Percentiles rank a stretch among this genome's conserved stretches.
Conservation (phyloP, 1,140 invertebrate genomes). For the Drosophila triauraria region DNA sequence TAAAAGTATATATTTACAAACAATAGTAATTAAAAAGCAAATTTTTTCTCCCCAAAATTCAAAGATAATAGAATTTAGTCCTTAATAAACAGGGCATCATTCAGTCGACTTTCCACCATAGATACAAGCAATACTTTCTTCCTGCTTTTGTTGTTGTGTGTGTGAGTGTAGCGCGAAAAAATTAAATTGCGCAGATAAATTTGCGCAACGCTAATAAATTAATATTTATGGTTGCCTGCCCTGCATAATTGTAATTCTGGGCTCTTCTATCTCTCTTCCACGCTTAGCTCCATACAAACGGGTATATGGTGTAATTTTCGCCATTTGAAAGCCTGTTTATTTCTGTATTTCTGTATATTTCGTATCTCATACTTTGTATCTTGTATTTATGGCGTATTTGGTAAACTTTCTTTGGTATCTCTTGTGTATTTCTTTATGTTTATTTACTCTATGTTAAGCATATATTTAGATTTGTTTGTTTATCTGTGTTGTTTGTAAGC, state of each 20-base stretch:
- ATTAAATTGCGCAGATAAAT: conserved; percentile 82
- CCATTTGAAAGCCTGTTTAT: conserved; percentile 17
- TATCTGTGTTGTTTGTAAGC: background rate
- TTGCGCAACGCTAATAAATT: conserved; percentile 78
- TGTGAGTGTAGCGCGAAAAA: conserved; percentile 53
- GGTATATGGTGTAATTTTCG: conserved; percentile 2
- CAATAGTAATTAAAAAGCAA: no score
- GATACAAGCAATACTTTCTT: conserved; percentile 31
- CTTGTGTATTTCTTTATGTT: background rate
- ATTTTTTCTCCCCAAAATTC: background rate
- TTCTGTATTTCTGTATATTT: conserved; percentile 12
- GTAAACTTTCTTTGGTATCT: conserved; percentile 8
- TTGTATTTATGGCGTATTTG: background rate
- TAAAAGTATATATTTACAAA: no score
- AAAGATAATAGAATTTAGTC: background rate
- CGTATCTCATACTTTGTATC: conserved; percentile 15
- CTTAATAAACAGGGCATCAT: conserved; percentile 17
- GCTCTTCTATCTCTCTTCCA: background rate
- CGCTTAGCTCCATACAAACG: conserved; percentile 1
- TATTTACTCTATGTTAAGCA: background rate
- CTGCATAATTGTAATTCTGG: conserved; percentile 53
- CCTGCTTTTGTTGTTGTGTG: conserved; percentile 31
- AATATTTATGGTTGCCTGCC: conserved; percentile 73
- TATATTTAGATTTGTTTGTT: background rate
- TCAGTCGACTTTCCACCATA: conserved; percentile 8